Evolutionary conservation across 30 jellyfish, hydroid and myxozoan genomes (phyloP), one percentile per base, ranked within the genome.

Genomic region (Hydractinia symbiolongicarpus): DNA sequence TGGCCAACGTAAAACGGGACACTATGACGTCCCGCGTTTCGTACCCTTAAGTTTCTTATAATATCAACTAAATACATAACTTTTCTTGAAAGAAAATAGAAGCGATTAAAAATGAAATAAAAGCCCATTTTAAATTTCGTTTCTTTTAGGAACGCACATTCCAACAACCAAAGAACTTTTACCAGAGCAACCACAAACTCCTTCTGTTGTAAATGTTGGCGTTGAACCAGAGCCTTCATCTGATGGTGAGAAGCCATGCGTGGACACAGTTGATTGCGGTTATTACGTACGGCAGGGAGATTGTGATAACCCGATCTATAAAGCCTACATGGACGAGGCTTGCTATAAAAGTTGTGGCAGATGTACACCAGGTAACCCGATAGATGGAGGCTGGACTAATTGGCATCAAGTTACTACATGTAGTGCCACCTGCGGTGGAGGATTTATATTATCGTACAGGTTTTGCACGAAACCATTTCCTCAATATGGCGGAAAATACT

Each of bases 391-490:
- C 2, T 64, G 74, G 74, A n/a, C 74, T 6, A 64, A 64, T 51
- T 64, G 74, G 74, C 19, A n/a, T 44, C 19, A 64, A 64, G 74
- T 64, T 6, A 64, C 52, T 64, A 51, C 19, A 51, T 64, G 74
- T 64, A 64, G 52, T 64, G 9, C 40, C 7, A 64, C 52, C 16
- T 64, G 74, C 40, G 74, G 74, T n/a, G 74, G 74, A 6, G 74
- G 74, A 6, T 6, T 64, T 7, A 51, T 64, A 7, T n/a, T 64
- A 51, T 64, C 52, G 74, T 64, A 64, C 16, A 7, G 74, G 40
- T 64, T 64, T 64, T 64, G 74, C 40, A 64, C 74, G 40, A 64
- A 64, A 7, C 74, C 74, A 64, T n/a, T 51, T 7, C 74, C 74
- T n/a, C 19, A 51, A 64, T 6, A 64, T 64, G 74, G 17, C 74